Base-by-base conservation (phyloP, 2,888 invertebrate genomes). In the Ceraclea dissimilis region DNA sequence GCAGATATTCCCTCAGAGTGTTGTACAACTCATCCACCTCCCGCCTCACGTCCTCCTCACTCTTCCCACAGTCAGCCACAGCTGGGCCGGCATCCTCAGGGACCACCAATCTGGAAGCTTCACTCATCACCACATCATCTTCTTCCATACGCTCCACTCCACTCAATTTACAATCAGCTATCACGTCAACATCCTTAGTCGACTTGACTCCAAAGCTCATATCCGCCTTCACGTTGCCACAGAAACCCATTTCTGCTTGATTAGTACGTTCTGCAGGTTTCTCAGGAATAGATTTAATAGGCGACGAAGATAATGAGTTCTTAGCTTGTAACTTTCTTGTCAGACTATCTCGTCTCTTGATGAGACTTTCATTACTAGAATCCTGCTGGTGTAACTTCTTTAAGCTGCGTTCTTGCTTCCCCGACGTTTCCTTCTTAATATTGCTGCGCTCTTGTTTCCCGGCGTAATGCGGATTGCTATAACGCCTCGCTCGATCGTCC, bases 1-100 rank as follows among this genome's bases (percentile, higher is more conserved):
- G 76, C 67, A 87, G 78, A 66, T 83, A 83, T 76, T 87, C 86
- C 69, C 82, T 80, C 62, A 88, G 77, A 64, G 77, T 78, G 54
- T 72, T 74, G 69, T 80, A 76, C 64, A 82, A 67, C 57, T 71
- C 72, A 52, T 76, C 74, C 56, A 68, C 68, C 43, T 51, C 54
- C 8, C 26, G 21, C 26, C 48, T 21, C 8, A 21, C 56, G 62
- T 63, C 33, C 61, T 63, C 39, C 56, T 59, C 20, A 56, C 56
- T 46, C 56, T 61, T 55, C 65, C 48, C 54, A 53, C 64, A 55
- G 65, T 13, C 66, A 62, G 65, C 43, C 18, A 19, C 19, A 20
- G 10, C 50, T 49, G 43, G 17, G 55, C 44, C 17, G 2, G 19
- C 46, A 10, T 49, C 56, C 39, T 22, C 49, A 33, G 20, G 18